Conservation (phyloP, 2,888 invertebrate genomes). For the Pyrocoelia pectoralis region DNA sequence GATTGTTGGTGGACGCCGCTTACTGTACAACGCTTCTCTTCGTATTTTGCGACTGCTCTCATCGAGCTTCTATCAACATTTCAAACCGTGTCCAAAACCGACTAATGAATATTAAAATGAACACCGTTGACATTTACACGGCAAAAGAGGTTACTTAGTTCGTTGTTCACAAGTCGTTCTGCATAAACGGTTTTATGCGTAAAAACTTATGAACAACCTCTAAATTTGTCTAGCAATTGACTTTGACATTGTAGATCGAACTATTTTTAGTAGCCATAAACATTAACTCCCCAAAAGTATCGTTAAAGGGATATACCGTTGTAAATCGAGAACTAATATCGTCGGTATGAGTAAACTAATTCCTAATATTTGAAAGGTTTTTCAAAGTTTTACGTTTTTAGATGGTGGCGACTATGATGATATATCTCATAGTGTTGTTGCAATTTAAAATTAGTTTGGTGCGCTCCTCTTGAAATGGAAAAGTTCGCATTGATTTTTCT, state of each 20-base stretch:
- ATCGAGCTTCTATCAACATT: slow-evolving; percentile 70
- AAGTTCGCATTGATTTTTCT: slow-evolving; percentile 21
- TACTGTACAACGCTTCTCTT: slow-evolving; percentile 70
- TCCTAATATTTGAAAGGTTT: not conserved
- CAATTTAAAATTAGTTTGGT: slow-evolving; percentile 69
- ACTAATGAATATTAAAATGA: slow-evolving; percentile 66
- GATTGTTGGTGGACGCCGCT: slow-evolving; percentile 68
- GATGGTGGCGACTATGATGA: slow-evolving; percentile 71
- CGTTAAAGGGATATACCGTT: slow-evolving; percentile 70
- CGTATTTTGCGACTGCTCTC: slow-evolving; percentile 73
- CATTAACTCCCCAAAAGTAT: slow-evolving; percentile 75
- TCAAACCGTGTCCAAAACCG: slow-evolving; percentile 71
- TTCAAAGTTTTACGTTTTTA: slow-evolving; percentile 55
- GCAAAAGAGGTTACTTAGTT: slow-evolving; percentile 66
- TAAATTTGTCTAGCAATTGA: too few species aligned
- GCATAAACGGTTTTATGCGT: too few species aligned
- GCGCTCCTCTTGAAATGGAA: slow-evolving; percentile 6
- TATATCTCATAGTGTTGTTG: slow-evolving; percentile 71
- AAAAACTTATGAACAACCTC: too few species aligned
- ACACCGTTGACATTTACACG: slow-evolving; percentile 66
- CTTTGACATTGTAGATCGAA: slow-evolving; percentile 62
- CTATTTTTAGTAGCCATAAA: slow-evolving; percentile 73
- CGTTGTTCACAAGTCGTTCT: too few species aligned
- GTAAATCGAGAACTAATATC: slow-evolving; percentile 72
- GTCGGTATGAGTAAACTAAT: slow-evolving; percentile 59